Base-by-base conservation (phyloP, 2,797 vertebrate genomes). In the Brotula barbata region DNA sequence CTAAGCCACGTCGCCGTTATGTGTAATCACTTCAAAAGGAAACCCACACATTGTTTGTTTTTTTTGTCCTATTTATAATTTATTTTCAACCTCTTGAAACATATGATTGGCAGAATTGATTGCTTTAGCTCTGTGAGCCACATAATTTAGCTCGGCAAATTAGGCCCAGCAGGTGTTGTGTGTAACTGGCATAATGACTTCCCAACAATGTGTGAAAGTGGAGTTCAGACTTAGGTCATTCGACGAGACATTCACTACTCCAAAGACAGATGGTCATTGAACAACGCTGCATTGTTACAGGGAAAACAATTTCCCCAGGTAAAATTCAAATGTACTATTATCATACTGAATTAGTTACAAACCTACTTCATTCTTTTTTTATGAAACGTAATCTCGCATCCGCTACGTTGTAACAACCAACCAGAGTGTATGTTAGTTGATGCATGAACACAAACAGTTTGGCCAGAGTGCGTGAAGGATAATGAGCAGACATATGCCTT, bases 201-300 rank as follows among this genome's bases (percentile, higher is more conserved):
- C 45, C 77, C 54, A 53, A 56, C 43, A 19, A 36, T 48, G 34
- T 48, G 51, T 45, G 19, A 34, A 45, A 39, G 39, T 41, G 22
- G 36, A 71, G 75, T 77, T 78, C 71, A 84, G 33, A 43, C 16
- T 12, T 9, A 16, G 75, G 73, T 60, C 66, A 75, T 14, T 16
- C 41, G 45, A 22, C 57, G 19, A 33, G 57, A 49, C 2, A 13
- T 43, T 48, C 43, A 31, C 2, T 34, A 8, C 13, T 36, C 25
- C 41, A 17, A 31, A 48, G 43, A 45, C 15, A 40, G 22, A 9
- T 11, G 42, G 14, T 43, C 12, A 71, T 52, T 11, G 34, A 21
- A 47, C 43, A 37, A 19, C 50, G 31, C 46, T 11, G 11, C 3
- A 3, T 19, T 10, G 13, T 2, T 11, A 2, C 14, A n/a, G 50